phyloP scores from a whole-genome alignment of 2,113 vertebrate species.

The Seriola aureovittata region DNA sequence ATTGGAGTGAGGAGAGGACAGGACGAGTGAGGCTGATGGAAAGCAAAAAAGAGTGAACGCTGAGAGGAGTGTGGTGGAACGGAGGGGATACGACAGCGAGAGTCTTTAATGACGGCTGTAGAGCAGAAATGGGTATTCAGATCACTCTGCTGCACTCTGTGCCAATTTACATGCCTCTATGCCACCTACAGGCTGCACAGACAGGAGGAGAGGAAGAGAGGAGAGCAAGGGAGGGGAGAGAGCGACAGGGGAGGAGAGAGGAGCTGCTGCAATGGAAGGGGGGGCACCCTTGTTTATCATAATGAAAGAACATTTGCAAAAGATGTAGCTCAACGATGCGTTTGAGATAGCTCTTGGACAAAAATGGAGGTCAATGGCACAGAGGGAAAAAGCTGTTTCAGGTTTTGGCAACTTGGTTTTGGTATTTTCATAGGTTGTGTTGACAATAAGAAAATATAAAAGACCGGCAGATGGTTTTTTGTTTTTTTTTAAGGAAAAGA shows the following conservation, averaged over 20 bases:
- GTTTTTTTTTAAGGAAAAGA: too few species aligned
- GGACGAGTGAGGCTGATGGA: conserved; percentile 38
- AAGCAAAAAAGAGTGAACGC: conserved; percentile 34
- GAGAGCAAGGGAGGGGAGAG: neutral
- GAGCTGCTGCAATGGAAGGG: neutral
- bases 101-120: conserved; percentile 59
- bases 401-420: too few species aligned
- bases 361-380: neutral
- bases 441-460: too few species aligned
- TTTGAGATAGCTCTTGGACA: neutral
- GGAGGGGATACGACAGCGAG: conserved; percentile 53
- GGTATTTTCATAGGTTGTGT: too few species aligned
- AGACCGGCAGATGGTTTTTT: too few species aligned
- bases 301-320: neutral
- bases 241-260: neutral
- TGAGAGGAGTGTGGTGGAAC: conserved; percentile 45
- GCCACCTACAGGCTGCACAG: conserved; percentile 57
- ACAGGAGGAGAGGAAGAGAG: conserved; percentile 16
- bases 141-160: conserved; percentile 55
- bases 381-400: too few species aligned
- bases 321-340: too few species aligned
- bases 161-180: conserved; percentile 65
- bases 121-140: conserved; percentile 61
- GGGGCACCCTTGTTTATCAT: too few species aligned
- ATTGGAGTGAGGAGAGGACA: conserved; percentile 45